Evolutionary conservation across 1,140 invertebrate genomes (phyloP).

Genomic region (Macrobrachium rosenbergii): DNA sequence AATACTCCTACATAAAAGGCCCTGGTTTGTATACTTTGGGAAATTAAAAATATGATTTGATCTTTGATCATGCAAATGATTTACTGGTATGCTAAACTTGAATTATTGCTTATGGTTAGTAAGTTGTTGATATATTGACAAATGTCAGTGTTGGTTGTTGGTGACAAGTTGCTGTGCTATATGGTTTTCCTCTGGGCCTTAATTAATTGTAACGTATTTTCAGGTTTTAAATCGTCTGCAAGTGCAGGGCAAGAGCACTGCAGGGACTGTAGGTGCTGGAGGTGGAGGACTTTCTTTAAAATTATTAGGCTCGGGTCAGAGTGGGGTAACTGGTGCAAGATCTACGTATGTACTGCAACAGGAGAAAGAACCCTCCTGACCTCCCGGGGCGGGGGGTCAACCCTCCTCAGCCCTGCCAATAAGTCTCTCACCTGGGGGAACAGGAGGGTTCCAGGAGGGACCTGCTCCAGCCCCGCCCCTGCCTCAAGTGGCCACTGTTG

Average conservation of each 20-base stretch:
- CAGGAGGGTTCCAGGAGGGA: slow-evolving; percentile 51
- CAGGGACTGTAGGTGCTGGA: slow-evolving; percentile 43
- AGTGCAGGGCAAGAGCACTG: slow-evolving; percentile 42
- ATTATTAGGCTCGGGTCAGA: slow-evolving; percentile 54
- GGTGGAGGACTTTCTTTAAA: slow-evolving; percentile 46
- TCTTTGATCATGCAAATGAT: too few species aligned
- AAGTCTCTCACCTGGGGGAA: slow-evolving; percentile 45
- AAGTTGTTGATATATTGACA: too few species aligned
- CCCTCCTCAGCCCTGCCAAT: slow-evolving; percentile 59
- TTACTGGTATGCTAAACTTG: too few species aligned
- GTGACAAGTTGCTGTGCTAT: too few species aligned
- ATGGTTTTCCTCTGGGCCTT: neutral
- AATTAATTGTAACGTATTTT: slow-evolving; percentile 1
- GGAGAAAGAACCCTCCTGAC: slow-evolving; percentile 62
- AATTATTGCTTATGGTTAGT: too few species aligned
- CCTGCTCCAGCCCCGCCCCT: slow-evolving; percentile 39
- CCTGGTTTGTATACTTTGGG: too few species aligned
- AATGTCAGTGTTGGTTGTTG: too few species aligned
- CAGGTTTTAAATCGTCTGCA: slow-evolving; percentile 47
- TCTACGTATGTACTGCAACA: slow-evolving; percentile 61
- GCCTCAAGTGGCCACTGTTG: slow-evolving; percentile 60
- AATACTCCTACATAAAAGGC: too few species aligned
- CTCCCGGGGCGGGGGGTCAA: slow-evolving; percentile 61
- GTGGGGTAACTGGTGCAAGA: slow-evolving; percentile 47
- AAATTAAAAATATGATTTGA: too few species aligned